Conservation (phyloP, 2,888 invertebrate species). For the Lepidochitona cinerea region DNA sequence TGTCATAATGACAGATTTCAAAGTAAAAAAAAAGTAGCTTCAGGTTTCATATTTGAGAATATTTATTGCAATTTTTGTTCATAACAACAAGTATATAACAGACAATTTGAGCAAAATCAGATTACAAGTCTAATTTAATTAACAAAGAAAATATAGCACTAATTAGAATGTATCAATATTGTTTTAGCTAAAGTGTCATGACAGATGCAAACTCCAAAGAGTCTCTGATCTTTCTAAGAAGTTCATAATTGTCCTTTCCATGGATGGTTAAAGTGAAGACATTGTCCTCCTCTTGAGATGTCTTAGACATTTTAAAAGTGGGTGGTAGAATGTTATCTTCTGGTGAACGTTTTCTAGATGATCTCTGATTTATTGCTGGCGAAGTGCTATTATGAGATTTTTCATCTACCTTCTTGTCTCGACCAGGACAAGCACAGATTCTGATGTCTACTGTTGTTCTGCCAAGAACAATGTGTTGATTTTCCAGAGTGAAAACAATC, state of each 20-base stretch:
- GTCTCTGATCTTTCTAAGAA: not conserved
- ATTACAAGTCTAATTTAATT: too few relatives aligned
- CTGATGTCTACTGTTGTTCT: not conserved
- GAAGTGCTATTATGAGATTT: not conserved
- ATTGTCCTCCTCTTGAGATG: not conserved
- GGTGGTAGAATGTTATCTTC: not conserved
- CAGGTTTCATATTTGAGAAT: too few relatives aligned
- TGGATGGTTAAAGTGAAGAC: not conserved
- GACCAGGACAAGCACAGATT: not conserved
- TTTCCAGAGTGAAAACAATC: not conserved
- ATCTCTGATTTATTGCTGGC: not conserved
- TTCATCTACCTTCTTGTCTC: not conserved
- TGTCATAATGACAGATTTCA: too few relatives aligned
- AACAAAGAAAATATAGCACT: too few relatives aligned
- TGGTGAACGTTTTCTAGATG: not conserved
- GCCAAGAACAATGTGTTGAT: not conserved
- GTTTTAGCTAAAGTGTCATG: too few relatives aligned
- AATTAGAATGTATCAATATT: too few relatives aligned
- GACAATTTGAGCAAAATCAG: too few relatives aligned
- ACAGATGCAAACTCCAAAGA: not conserved
- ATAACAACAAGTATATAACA: too few relatives aligned
- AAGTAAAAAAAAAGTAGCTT: too few relatives aligned
- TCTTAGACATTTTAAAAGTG: too few relatives aligned
- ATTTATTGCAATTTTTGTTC: too few relatives aligned
- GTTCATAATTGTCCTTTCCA: not conserved